Conservation (phyloP, 1,140 invertebrate species). For the Drosophila littoralis region DNA sequence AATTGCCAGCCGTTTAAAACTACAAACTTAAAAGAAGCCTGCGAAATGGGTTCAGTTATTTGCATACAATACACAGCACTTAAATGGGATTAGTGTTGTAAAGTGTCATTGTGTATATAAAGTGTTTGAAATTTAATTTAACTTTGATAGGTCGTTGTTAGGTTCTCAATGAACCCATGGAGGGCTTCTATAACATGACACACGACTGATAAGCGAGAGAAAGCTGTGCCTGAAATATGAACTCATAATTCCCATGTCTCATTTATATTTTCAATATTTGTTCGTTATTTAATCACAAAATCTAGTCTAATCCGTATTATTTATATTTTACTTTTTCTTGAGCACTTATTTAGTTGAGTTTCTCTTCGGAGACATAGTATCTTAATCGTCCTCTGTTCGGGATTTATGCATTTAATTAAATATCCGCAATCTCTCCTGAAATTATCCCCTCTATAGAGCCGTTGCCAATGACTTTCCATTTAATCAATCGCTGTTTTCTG, state of each 20-base stretch:
- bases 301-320: background rate
- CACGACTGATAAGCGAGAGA: too few relatives aligned
- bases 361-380: background rate
- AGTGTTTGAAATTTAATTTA: background rate
- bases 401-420: background rate
- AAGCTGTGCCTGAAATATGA: too few relatives aligned
- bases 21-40: slow-evolving; percentile 1
- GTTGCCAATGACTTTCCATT: background rate
- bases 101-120: background rate
- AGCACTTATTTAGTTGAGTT: background rate
- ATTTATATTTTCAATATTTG: too few relatives aligned
- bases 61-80: slow-evolving; percentile 23
- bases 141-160: too few relatives aligned
- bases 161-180: too few relatives aligned
- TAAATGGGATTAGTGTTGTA: background rate
- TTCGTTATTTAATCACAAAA: too few relatives aligned
- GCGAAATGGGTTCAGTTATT: slow-evolving; percentile 10
- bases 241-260: too few relatives aligned
- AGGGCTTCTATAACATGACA: too few relatives aligned
- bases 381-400: background rate
- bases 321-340: background rate
- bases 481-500: slow-evolving; percentile 4
- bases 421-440: background rate
- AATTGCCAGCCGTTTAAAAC: slow-evolving; percentile 23
- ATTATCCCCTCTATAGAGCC: background rate